Evolutionary conservation across 2,797 vertebrate species (phyloP).

Genomic region (Trichosurus vulpecula): DNA sequence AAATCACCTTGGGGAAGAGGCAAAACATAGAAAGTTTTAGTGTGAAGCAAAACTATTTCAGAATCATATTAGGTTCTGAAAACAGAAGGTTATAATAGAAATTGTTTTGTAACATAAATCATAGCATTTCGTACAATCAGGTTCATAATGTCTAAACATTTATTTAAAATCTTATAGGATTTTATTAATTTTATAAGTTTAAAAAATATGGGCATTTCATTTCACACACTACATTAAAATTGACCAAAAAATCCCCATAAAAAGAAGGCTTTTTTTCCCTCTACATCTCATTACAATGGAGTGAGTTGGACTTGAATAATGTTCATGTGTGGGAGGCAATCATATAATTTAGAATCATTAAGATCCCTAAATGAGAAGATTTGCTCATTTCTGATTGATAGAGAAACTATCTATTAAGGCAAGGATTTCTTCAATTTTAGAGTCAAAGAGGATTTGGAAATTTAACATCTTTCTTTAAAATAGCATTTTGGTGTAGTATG

Average conservation of each 20-base stretch:
- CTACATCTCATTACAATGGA: background rate
- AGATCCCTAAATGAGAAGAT: background rate
- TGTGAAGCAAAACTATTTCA: constrained; percentile 71
- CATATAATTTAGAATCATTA: background rate
- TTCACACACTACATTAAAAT: background rate
- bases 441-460: background rate
- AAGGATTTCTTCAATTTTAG: background rate
- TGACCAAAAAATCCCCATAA: background rate
- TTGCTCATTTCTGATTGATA: background rate
- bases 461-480: background rate
- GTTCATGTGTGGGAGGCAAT: background rate
- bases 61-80: constrained; percentile 74
- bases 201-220: background rate
- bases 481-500: background rate
- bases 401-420: background rate
- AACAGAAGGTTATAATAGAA: constrained; percentile 79
- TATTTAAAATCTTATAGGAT: constrained; percentile 61
- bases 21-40: constrained; percentile 73
- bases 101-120: constrained; percentile 78
- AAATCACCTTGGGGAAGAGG: constrained; percentile 78
- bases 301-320: background rate
- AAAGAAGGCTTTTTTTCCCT: background rate
- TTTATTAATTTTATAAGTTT: constrained; percentile 1
- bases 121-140: constrained; percentile 66
- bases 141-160: constrained; percentile 74